Base-by-base conservation (phyloP, 1,140 invertebrate species). In the Dendrolimus punctatus region DNA sequence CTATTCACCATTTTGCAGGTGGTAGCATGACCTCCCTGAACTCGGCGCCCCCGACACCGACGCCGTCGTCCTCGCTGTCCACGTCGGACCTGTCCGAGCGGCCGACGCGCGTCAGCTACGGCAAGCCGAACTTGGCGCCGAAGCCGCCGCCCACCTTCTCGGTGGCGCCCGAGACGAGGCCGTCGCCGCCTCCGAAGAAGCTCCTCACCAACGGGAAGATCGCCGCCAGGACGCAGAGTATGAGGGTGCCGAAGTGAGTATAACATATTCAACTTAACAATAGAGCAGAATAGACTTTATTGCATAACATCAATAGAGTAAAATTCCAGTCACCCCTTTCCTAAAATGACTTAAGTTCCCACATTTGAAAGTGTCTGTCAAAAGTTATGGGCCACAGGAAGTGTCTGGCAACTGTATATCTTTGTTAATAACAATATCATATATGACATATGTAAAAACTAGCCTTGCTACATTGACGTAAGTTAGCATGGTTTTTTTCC, bases 121-220 rank as follows among this genome's bases (percentile, higher is more conserved):
- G 89, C 39, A 90, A 90, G 65, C 89, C 89, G 0, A 85, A 90
- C 70, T 59, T 90, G 46, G 89, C 89, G 36, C 89, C 89, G 0
- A 90, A 89, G 66, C 89, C 89, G 4, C 89, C 89, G 2, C 49
- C 69, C 9, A 49, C 80, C 57, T 39, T 44, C 5, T 51, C 68
- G 6, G 51, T 65, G 7, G 51, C 68, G 38, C 64, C 61, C 2
- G 85, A 86, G 44, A 79, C 74, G 56, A 79, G 85, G 62, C 80
- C 86, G n/a, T 80, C 80, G 44, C 82, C 78, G 7, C 83, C 87
- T 46, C 77, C 76, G 7, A 89, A 88, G 70, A 87, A 87, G 56
- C 60, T 87, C 36, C 66, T 82, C 40, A 80, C 81, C 36, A 88
- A 89, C 58, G 87, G 87, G 5, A 88, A 87, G 64, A 58, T 87